Conservation (phyloP, 2,888 invertebrate genomes). For the Lepeophtheirus nordmannii region DNA sequence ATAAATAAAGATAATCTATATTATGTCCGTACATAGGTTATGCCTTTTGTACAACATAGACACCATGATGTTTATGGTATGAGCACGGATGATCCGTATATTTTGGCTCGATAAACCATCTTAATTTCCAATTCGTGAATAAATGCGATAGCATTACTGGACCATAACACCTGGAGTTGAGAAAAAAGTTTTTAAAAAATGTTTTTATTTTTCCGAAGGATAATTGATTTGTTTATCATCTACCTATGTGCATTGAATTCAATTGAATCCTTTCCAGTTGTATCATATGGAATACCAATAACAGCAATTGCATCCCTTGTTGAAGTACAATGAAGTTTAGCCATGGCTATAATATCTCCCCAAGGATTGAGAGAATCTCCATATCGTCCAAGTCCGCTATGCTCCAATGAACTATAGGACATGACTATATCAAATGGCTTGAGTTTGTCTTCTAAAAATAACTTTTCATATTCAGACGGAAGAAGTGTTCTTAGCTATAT, state of each 20-base stretch:
- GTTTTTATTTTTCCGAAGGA: background rate
- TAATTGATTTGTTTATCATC: background rate
- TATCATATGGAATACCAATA: background rate
- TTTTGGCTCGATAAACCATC: background rate
- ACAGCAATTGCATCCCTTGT: background rate
- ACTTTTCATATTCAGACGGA: background rate
- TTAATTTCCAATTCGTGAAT: background rate
- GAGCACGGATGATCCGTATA: background rate
- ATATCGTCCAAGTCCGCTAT: background rate
- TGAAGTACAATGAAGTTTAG: background rate
- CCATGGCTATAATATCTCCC: background rate
- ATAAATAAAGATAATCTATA: no score
- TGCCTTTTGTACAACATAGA: background rate
- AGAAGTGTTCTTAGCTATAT: background rate
- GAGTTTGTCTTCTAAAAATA: background rate
- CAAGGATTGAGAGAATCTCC: conserved; percentile 2
- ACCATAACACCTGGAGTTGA: background rate
- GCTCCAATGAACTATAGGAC: background rate
- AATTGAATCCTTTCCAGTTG: background rate
- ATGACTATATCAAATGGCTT: background rate
- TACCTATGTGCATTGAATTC: background rate
- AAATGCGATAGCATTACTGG: background rate
- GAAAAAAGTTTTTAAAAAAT: background rate
- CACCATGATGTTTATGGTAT: background rate
- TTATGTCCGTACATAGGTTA: background rate